Base-by-base conservation (phyloP, 2,888 invertebrate genomes). In the Scaeva pyrastri region DNA sequence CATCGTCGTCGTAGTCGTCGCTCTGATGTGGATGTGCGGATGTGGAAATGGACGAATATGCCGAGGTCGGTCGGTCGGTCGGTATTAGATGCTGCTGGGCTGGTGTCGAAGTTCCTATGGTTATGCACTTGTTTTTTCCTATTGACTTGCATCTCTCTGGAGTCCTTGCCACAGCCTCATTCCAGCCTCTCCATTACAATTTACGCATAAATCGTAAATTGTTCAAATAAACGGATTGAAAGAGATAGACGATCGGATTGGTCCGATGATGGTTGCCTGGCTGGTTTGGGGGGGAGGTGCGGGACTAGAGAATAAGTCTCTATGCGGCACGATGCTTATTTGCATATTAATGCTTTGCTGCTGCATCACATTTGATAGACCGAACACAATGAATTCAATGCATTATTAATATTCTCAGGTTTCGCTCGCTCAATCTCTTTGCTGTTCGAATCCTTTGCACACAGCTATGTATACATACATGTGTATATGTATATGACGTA, bases 121-220 rank as follows among this genome's bases (percentile, higher is more conserved):
- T 11, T 48, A 36, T 56, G 77, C 31, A 56, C 6, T 43, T 71
- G 82, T 36, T 83, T 39, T 64, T 58, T 62, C 58, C 60, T 80
- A 76, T 70, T 77, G 73, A 77, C 73, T 77, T 52, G 45, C 36
- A 16, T 19, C 62, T 77, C 76, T 73, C 43, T 50, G 58, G 80
- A 73, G 73, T 7, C 12, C 31, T 19, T 31, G 16, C 75, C 39
- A 11, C 52, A 56, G 70, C 48, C 79, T 71, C 84, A n/a, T 7
- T 48, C 31, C 12, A 39, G n/a, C 52, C 23, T 14, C 26, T 52
- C 52, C 26, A 86, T 86, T 82, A 86, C 86, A 86, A 74, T 86
- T 74, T 77, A 86, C 86, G 74, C 81, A 82, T 82, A 86, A 86
- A 82, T 86, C 81, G 86, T 82, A 86, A 86, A 86, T 78, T 78